Percentiles rank a stretch among this genome's conserved stretches.
These are phyloP conservation scores for Hecatera dysodea DNA, from an alignment of 2,888 invertebrate species.

Conservation along the genomic window DNA sequence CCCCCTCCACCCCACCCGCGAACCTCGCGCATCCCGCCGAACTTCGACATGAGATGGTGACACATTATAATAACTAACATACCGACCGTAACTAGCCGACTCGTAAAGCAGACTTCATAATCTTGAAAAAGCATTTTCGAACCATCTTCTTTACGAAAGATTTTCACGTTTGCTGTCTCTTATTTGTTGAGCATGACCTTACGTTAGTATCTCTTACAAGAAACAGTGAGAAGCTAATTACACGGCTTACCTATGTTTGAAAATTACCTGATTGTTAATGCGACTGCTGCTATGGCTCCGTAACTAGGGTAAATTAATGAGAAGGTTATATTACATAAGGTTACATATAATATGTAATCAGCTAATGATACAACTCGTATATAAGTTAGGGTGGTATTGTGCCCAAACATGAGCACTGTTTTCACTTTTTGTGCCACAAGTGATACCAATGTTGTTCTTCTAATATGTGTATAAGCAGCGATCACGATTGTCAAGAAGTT, in stretches of 20 bases:
- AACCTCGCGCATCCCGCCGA: constrained; percentile 63
- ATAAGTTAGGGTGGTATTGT: neutral
- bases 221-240: neutral
- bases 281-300: neutral
- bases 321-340: too few species aligned
- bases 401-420: neutral
- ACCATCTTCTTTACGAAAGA: neutral
- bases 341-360: neutral
- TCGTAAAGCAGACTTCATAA: constrained; percentile 10
- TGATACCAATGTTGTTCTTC: too few species aligned
- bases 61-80: constrained; percentile 55
- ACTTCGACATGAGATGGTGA: constrained; percentile 69
- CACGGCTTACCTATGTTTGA: neutral
- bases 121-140: constrained; percentile 8
- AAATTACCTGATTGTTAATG: too few species aligned
- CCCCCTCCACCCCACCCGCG: constrained; percentile 38
- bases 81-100: constrained; percentile 25
- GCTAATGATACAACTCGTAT: neutral
- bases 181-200: neutral
- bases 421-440: neutral
- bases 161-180: constrained; percentile 13
- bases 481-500: too few species aligned
- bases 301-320: too few species aligned
- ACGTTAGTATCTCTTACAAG: neutral
- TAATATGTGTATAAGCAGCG: too few species aligned